Evolutionary conservation across 2,888 invertebrate species (phyloP), one percentile per base, ranked within the genome.

Genomic region (Seladonia tumulorum): DNA sequence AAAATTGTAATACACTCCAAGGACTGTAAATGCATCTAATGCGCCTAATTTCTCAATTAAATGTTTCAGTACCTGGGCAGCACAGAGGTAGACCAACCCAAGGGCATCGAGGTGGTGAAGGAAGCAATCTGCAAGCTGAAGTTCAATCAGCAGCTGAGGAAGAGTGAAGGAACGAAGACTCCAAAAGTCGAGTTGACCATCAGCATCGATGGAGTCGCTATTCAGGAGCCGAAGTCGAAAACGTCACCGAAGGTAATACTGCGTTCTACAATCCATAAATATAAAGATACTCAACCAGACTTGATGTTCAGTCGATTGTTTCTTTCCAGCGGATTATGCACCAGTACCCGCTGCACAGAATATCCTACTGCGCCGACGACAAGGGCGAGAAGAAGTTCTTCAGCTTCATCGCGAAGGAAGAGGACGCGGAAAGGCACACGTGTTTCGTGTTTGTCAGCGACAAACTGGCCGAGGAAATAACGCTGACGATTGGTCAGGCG

Each of bases 291-390:
- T n/a, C 22, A 42, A 42, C 14, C 22, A 39, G 70, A 22, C 42
- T 68, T 68, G 70, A n/a, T 25, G n/a, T 70, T 70, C 70, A 70
- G 70, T 70, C 70, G 39, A 39, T 39, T 22, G 25, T 87, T 75
- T 76, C 72, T 76, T 93, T 95, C 7, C 94, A 97, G 96, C 95
- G 96, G 94, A 98, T 99, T 82, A 96, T 99, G 94, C 98, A 99
- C 95, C 99, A 99, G 95, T 99, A 99, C 95, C 99, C 99, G 0
- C 96, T 99, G 72, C 99, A 99, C 95, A 97, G 99, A 95, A 99
- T 99, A 95, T 99, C 99, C 0, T 99, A 99, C 96, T 99, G 99
- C 96, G 99, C 99, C 1, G 99, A 99, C 95, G 99, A 99, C 95
- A 99, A 99, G 95, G 98, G 99, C 77, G 99, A 99, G 92, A 99